These are phyloP conservation scores for Drosophila yakuba DNA, from an alignment of 1,140 invertebrate genomes.

Conservation along the genomic window DNA sequence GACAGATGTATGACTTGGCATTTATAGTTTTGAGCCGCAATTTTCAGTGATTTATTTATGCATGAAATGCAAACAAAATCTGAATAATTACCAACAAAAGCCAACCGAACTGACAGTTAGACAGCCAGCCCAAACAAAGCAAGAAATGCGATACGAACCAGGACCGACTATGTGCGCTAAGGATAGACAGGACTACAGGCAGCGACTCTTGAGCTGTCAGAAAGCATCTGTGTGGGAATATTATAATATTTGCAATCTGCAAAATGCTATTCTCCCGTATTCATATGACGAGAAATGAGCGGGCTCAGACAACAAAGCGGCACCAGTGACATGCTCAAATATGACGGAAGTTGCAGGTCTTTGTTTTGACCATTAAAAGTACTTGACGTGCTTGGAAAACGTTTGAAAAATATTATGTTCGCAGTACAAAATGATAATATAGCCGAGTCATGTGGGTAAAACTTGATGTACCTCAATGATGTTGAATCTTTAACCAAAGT, in stretches of 20 bases:
- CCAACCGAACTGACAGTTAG: conserved; percentile 45
- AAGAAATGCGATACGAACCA: conserved; percentile 8
- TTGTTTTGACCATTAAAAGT: conserved; percentile 1
- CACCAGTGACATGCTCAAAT: neutral
- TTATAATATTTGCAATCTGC: conserved; percentile 41
- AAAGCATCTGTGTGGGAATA: conserved; percentile 38
- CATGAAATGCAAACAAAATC: conserved; percentile 73
- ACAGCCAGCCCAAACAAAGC: conserved; percentile 59
- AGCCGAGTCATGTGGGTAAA: too few species aligned
- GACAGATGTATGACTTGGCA: conserved; percentile 65
- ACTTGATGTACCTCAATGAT: too few species aligned
- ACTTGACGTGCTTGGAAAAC: neutral
- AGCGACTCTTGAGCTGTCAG: conserved; percentile 42
- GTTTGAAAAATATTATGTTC: too few species aligned
- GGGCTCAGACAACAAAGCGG: conserved; percentile 4
- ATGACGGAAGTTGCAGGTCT: neutral
- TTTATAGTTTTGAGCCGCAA: conserved; percentile 61
- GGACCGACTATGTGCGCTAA: neutral
- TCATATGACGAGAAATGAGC: conserved; percentile 7
- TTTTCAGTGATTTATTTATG: conserved; percentile 69
- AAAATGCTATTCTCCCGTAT: conserved; percentile 5
- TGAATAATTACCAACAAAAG: conserved; percentile 74
- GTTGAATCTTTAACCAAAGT: too few species aligned
- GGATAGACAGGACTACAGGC: conserved; percentile 30
- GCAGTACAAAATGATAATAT: too few species aligned